A percentile compares a stretch with the other conserved stretches of the same genome.
These are phyloP conservation scores for Colinus virginianus DNA, from an alignment of 2,113 vertebrate species.

Conservation along the genomic window DNA sequence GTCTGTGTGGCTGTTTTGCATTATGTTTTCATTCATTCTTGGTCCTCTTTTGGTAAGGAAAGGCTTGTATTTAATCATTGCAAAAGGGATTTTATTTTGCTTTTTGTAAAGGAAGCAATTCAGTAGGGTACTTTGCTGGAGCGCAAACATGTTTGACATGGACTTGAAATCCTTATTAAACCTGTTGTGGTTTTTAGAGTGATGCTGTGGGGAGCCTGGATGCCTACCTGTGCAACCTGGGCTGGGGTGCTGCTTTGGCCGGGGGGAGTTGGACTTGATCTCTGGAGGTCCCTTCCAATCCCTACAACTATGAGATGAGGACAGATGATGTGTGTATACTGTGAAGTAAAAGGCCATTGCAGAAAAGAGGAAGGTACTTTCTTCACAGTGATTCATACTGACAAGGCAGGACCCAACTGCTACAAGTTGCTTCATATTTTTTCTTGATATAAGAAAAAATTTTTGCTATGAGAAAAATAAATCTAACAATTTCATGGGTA, in stretches of 20 bases:
- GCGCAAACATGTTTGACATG: background rate
- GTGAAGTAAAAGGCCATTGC: fast-evolving
- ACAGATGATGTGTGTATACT: too few species aligned
- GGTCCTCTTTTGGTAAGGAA: background rate
- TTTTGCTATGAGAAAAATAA: background rate
- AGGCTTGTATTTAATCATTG: background rate
- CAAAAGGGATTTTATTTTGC: background rate
- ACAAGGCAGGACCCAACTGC: fast-evolving
- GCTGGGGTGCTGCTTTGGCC: too few species aligned
- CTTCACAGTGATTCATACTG: fast-evolving
- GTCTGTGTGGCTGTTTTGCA: fast-evolving
- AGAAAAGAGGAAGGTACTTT: background rate
- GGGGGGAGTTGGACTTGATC: too few species aligned
- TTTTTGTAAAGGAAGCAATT: background rate
- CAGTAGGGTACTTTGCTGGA: background rate
- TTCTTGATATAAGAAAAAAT: background rate
- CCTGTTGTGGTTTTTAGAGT: background rate
- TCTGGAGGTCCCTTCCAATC: too few species aligned
- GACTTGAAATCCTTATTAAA: background rate
- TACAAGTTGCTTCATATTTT: background rate
- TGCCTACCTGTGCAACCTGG: too few species aligned
- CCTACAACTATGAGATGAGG: too few species aligned
- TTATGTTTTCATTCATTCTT: fast-evolving
- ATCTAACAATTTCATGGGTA: background rate
- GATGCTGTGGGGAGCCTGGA: background rate